Evolutionary conservation across 2,797 vertebrate species (phyloP).

Genomic region (Pipistrellus nathusii): DNA sequence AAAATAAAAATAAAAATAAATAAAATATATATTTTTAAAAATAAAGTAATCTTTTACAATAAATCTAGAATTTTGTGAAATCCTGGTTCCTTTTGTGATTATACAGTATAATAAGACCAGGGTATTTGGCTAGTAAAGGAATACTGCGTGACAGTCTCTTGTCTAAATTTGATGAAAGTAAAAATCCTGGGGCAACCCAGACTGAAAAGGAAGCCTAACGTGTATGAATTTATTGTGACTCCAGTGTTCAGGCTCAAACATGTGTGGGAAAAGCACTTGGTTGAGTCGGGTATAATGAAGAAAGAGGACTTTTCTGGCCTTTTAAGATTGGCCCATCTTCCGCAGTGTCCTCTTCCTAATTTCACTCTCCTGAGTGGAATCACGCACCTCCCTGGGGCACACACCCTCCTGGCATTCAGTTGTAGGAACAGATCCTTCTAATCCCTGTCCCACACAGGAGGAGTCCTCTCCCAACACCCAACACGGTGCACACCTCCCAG

Average conservation of each 20-base stretch:
- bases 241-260: background rate
- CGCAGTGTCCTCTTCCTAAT: background rate
- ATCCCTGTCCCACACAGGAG: background rate
- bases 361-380: background rate
- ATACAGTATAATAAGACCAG: background rate
- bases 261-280: background rate
- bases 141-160: background rate
- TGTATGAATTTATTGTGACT: background rate
- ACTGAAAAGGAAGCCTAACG: background rate
- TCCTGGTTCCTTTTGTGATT: slow-evolving; percentile 58
- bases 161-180: background rate
- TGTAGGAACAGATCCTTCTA: slow-evolving; percentile 34
- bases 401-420: background rate
- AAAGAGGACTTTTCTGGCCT: background rate
- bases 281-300: background rate
- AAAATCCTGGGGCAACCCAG: background rate
- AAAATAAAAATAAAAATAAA: too few species aligned
- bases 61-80: slow-evolving; percentile 60
- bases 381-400: background rate
- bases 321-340: background rate
- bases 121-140: slow-evolving; percentile 35
- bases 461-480: background rate
- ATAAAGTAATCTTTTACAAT: slow-evolving; percentile 72
- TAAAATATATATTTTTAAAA: background rate
- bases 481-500: background rate